Conservation (phyloP, 2,888 invertebrate genomes). For the Microplitis deprimator region DNA sequence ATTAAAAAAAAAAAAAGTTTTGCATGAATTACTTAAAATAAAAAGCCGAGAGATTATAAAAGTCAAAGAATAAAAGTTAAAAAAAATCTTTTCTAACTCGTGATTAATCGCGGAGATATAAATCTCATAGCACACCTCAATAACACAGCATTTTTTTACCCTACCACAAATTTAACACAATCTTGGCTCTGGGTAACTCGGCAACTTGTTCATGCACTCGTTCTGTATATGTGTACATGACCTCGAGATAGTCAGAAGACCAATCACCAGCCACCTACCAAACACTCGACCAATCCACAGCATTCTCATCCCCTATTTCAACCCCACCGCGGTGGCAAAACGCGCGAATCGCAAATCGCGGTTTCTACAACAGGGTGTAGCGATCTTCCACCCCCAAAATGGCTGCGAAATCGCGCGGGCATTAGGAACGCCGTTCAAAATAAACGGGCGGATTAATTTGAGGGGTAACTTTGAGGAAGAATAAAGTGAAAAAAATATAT, state of each 20-base stretch:
- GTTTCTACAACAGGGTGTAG: conserved; percentile 42
- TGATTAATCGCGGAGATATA: conserved; percentile 32
- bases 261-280: conserved; percentile 25
- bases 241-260: conserved; percentile 9
- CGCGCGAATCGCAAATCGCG: conserved; percentile 57
- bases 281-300: conserved; percentile 44
- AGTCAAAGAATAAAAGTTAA: conserved; percentile 9
- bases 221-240: conserved; percentile 34
- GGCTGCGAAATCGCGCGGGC: conserved; percentile 68
- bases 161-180: not conserved
- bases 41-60: conserved; percentile 2
- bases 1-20: not conserved
- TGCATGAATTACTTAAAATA: not conserved
- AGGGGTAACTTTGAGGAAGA: conserved; percentile 54
- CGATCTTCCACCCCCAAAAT: conserved; percentile 69
- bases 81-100: conserved; percentile 17
- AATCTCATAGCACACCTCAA: conserved; percentile 14
- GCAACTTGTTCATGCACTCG: not conserved
- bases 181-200: not conserved
- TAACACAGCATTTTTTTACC: conserved; percentile 3
- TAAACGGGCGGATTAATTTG: conserved; percentile 70
- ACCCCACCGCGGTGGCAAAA: conserved; percentile 47
- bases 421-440: conserved; percentile 66
- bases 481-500: conserved; percentile 36
- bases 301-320: conserved; percentile 51